Conservation (phyloP, 2,797 vertebrate genomes). For the Toxotes lorentzi region DNA sequence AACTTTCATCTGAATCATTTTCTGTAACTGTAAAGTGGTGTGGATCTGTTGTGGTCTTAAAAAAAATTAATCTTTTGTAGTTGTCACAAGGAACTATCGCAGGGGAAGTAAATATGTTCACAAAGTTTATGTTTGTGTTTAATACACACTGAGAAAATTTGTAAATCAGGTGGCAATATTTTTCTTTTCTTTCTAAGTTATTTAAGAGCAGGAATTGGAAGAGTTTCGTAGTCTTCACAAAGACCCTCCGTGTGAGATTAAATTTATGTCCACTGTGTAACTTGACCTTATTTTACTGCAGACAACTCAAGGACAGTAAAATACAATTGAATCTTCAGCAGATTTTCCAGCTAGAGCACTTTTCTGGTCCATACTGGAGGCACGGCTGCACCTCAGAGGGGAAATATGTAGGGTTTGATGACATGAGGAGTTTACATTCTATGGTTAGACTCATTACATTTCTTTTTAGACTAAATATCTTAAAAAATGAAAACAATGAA, state of each 20-base stretch:
- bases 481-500: background rate
- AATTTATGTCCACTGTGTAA: background rate
- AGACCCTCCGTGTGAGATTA: background rate
- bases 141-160: background rate
- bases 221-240: slow-evolving; percentile 8
- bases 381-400: background rate
- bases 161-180: background rate
- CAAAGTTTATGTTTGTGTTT: background rate
- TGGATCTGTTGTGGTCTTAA: background rate
- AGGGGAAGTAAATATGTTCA: background rate
- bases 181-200: background rate
- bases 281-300: background rate
- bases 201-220: slow-evolving; percentile 1
- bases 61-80: background rate
- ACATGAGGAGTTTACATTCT: background rate
- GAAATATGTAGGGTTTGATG: background rate
- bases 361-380: background rate
- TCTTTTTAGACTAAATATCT: background rate
- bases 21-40: background rate
- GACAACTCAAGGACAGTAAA: background rate
- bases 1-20: background rate
- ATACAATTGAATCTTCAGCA: background rate
- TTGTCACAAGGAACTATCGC: background rate
- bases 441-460: background rate
- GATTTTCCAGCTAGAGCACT: background rate